These are phyloP conservation scores for Oceanodroma tethys DNA, from an alignment of 2,113 vertebrate species.

Conservation along the genomic window DNA sequence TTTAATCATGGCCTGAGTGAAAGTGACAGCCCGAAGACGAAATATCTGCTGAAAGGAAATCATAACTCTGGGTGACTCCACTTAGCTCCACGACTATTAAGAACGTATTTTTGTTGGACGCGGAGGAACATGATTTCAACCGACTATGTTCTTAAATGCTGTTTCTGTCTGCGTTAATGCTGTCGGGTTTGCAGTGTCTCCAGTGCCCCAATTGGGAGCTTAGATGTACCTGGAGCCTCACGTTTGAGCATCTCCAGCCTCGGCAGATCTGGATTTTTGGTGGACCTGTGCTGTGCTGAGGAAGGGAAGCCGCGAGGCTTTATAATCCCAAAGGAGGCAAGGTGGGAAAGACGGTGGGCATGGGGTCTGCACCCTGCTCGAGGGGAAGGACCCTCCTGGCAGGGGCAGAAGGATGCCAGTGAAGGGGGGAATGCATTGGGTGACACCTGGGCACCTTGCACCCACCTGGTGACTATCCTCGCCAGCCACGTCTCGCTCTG, in stretches of 20 bases:
- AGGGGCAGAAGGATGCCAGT: not conserved
- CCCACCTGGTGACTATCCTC: not conserved
- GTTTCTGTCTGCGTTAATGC: not conserved
- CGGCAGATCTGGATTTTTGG: rapidly evolving
- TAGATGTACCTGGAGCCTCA: not conserved
- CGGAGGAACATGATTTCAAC: not conserved
- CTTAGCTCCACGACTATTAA: constrained; percentile 63
- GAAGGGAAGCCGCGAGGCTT: not conserved
- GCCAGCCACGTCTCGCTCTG: not conserved
- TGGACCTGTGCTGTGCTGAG: not conserved
- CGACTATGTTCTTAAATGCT: rapidly evolving
- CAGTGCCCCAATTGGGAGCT: not conserved
- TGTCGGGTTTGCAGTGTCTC: not conserved
- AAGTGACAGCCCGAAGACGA: constrained; percentile 71
- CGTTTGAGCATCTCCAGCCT: not conserved
- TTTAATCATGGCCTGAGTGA: constrained; percentile 75
- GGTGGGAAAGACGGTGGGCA: not conserved
- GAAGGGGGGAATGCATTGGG: not conserved
- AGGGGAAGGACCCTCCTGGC: not conserved
- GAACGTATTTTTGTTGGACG: constrained; percentile 16
- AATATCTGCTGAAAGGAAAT: constrained; percentile 71
- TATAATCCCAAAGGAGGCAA: not conserved
- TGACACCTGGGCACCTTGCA: not conserved
- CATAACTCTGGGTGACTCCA: constrained; percentile 59
- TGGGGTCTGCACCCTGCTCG: not conserved